Evolutionary conservation across 2,797 vertebrate genomes (phyloP).

Genomic region (Gephyroberyx darwinii): DNA sequence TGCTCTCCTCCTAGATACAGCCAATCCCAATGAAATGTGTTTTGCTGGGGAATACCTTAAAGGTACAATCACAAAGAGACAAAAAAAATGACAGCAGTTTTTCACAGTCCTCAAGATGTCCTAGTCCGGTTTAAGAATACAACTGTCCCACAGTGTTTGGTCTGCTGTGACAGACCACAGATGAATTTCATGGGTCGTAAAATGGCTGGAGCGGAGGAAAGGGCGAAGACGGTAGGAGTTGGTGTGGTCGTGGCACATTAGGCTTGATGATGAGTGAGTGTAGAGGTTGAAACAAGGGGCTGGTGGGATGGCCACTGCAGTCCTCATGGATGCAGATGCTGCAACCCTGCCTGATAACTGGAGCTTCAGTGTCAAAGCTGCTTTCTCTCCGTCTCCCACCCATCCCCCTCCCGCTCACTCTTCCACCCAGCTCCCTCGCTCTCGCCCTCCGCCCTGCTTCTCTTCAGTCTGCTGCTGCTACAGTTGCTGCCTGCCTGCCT

Average conservation of each 20-base stretch:
- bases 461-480: conserved; percentile 67
- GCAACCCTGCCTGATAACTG: conserved; percentile 61
- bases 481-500: conserved; percentile 66
- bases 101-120: background rate
- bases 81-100: background rate
- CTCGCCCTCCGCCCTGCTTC: conserved; percentile 60
- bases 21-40: conserved; percentile 40
- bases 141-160: background rate
- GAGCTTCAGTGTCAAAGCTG: conserved; percentile 47
- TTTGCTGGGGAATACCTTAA: conserved; percentile 26
- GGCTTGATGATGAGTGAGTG: background rate
- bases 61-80: background rate
- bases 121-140: background rate
- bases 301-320: conserved; percentile 44
- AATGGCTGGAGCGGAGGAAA: conserved; percentile 7
- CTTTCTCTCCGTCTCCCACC: conserved; percentile 31
- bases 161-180: background rate
- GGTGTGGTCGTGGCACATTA: background rate
- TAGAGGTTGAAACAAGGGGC: conserved; percentile 40
- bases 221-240: background rate
- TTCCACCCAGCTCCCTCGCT: conserved; percentile 52
- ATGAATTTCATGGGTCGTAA: background rate
- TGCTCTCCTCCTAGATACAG: conserved; percentile 53
- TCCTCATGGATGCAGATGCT: conserved; percentile 64
- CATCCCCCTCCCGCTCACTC: conserved; percentile 35